Conservation (phyloP, 2,797 vertebrate species). For the Xenentodon cancila region DNA sequence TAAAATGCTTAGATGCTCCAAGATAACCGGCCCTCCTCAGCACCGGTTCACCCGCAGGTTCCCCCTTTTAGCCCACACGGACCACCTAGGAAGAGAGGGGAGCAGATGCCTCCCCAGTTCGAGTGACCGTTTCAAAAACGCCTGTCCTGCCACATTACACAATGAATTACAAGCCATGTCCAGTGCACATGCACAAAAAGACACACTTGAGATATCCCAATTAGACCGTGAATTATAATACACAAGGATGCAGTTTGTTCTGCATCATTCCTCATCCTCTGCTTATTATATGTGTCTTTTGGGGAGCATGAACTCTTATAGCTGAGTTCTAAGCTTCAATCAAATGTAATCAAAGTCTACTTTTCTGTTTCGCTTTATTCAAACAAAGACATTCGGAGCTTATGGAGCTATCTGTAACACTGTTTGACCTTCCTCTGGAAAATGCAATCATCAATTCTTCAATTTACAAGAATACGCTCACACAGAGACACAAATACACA, state of each 20-base stretch:
- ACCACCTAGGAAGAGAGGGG: slow-evolving; percentile 69
- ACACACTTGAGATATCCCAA: slow-evolving; percentile 32
- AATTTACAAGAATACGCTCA: slow-evolving; percentile 33
- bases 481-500: slow-evolving; percentile 23
- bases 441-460: slow-evolving; percentile 41
- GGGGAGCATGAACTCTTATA: slow-evolving; percentile 41
- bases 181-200: slow-evolving; percentile 21
- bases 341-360: slow-evolving; percentile 27
- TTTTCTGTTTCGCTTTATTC: slow-evolving; percentile 12
- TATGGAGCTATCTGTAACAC: slow-evolving; percentile 30
- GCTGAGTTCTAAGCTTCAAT: slow-evolving; percentile 24
- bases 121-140: slow-evolving; percentile 39
- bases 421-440: slow-evolving; percentile 28
- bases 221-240: slow-evolving; percentile 59
- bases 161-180: slow-evolving; percentile 49
- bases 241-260: slow-evolving; percentile 60
- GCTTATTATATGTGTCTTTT: slow-evolving; percentile 46
- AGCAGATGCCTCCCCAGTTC: slow-evolving; percentile 45
- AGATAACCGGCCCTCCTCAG: slow-evolving; percentile 33
- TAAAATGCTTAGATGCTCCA: slow-evolving; percentile 56
- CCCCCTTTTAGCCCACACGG: slow-evolving; percentile 38
- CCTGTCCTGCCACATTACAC: slow-evolving; percentile 43
- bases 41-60: slow-evolving; percentile 35
- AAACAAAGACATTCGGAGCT: slow-evolving; percentile 16
- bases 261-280: slow-evolving; percentile 43